These are phyloP conservation scores for Procambarus clarkii DNA, from an alignment of 1,140 invertebrate genomes.

Conservation along the genomic window DNA sequence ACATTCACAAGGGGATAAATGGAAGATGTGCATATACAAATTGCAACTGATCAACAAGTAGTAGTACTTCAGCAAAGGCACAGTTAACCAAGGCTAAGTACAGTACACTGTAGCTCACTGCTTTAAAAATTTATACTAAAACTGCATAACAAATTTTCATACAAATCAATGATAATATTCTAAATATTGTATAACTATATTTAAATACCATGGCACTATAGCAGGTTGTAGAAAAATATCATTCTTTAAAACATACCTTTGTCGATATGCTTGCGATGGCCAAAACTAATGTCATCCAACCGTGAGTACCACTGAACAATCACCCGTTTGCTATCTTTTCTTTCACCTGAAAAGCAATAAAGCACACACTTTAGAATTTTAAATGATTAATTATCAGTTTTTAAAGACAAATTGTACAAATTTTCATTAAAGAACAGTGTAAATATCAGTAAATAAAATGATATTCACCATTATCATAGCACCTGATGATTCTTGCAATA, in stretches of 20 bases:
- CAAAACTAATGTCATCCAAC: neutral
- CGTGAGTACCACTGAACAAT: constrained; percentile 8
- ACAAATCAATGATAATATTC: too few species aligned
- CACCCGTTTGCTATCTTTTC: neutral
- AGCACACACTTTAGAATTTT: neutral
- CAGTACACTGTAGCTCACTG: too few species aligned
- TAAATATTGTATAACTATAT: too few species aligned
- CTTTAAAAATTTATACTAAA: too few species aligned
- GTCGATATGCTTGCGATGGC: neutral
- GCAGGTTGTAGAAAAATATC: too few species aligned
- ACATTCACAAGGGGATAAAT: too few species aligned
- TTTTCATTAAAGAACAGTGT: neutral
- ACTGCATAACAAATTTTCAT: too few species aligned
- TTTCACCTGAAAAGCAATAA: neutral
- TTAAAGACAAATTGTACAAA: neutral
- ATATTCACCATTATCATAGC: constrained; percentile 62
- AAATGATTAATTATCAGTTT: neutral
- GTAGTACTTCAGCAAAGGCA: too few species aligned
- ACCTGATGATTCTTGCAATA: constrained; percentile 47
- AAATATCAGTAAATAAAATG: neutral
- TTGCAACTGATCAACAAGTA: too few species aligned
- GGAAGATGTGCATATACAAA: too few species aligned
- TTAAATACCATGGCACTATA: too few species aligned
- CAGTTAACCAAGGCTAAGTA: too few species aligned
- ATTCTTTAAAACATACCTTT: neutral